A percentile compares a stretch with the other conserved stretches of the same genome.
Evolutionary conservation across 2,113 vertebrate genomes (phyloP).

Genomic region (Gopherus flavomarginatus): DNA sequence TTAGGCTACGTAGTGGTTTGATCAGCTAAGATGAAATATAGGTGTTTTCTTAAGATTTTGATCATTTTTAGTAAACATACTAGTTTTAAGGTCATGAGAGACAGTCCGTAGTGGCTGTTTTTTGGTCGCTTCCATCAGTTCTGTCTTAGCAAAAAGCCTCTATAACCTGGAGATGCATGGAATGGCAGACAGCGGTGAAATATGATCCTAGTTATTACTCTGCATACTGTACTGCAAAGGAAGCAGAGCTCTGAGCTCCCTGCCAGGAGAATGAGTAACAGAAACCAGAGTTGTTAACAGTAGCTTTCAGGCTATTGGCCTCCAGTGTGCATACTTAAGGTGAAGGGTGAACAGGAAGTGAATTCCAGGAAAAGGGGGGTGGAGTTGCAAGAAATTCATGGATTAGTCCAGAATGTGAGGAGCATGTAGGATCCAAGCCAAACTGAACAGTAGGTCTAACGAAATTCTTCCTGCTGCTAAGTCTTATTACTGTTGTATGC

Average conservation of each 20-base stretch:
- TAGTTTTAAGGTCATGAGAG: neutral
- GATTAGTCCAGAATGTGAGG: constrained; percentile 60
- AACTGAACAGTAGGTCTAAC: constrained; percentile 80
- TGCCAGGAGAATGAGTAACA: neutral
- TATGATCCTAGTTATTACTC: constrained; percentile 63
- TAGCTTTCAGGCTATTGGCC: constrained; percentile 52
- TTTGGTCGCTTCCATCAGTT: constrained; percentile 61
- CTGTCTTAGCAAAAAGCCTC: constrained; percentile 73
- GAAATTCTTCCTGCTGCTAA: constrained; percentile 52
- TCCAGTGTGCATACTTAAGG: constrained; percentile 40
- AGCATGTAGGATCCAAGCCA: constrained; percentile 78
- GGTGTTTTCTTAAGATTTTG: neutral
- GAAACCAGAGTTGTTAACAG: neutral
- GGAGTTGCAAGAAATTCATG: constrained; percentile 79
- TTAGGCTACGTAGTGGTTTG: rapidly evolving
- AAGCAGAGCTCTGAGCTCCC: neutral
- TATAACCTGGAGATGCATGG: constrained; percentile 65
- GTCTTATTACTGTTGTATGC: neutral
- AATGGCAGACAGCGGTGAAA: constrained; percentile 76
- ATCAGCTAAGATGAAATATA: neutral
- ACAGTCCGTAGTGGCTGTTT: constrained; percentile 42
- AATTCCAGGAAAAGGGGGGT: constrained; percentile 57
- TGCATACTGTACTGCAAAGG: neutral
- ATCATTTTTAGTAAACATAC: neutral
- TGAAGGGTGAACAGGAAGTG: constrained; percentile 86